phyloP scores from a whole-genome alignment of 2,888 invertebrate species.

The Herminia tarsipennalis region DNA sequence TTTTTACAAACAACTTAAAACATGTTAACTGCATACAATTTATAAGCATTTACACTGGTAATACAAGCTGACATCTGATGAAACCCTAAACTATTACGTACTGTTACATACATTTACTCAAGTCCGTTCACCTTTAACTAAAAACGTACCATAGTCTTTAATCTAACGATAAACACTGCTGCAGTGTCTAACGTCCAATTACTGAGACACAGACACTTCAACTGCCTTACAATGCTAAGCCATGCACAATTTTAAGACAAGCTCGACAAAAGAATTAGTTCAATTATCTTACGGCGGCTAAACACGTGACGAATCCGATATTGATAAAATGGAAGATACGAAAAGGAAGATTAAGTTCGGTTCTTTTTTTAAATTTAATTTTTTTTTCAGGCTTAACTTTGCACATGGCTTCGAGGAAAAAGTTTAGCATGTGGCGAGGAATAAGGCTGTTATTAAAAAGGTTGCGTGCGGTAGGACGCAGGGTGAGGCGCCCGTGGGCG shows the following conservation, averaged over 20 bases:
- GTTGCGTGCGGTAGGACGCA: conserved; percentile 55
- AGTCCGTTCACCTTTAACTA: conserved; percentile 29
- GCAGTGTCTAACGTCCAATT: conserved; percentile 31
- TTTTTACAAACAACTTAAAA: no score
- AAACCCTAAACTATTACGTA: conserved; percentile 38
- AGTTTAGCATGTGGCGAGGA: conserved; percentile 72
- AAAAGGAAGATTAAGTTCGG: neutral
- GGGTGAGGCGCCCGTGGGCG: conserved; percentile 53
- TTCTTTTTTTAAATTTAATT: conserved; percentile 18
- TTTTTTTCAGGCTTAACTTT: conserved; percentile 55
- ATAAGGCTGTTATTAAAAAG: conserved; percentile 71
- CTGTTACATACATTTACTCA: conserved; percentile 31
- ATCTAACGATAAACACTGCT: conserved; percentile 35
- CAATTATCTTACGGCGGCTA: conserved; percentile 18
- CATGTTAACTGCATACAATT: conserved; percentile 27
- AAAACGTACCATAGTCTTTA: conserved; percentile 34
- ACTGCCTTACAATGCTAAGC: conserved; percentile 30
- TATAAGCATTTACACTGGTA: conserved; percentile 45
- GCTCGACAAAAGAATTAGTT: conserved; percentile 21
- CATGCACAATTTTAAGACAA: conserved; percentile 44
- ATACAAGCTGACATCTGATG: conserved; percentile 38
- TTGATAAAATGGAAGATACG: conserved; percentile 1
- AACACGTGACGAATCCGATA: conserved; percentile 24
- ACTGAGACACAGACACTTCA: conserved; percentile 29
- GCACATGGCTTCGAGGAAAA: conserved; percentile 62